phyloP scores from a whole-genome alignment of 2,888 invertebrate genomes.

The Chalcosyrphus nemorum region DNA sequence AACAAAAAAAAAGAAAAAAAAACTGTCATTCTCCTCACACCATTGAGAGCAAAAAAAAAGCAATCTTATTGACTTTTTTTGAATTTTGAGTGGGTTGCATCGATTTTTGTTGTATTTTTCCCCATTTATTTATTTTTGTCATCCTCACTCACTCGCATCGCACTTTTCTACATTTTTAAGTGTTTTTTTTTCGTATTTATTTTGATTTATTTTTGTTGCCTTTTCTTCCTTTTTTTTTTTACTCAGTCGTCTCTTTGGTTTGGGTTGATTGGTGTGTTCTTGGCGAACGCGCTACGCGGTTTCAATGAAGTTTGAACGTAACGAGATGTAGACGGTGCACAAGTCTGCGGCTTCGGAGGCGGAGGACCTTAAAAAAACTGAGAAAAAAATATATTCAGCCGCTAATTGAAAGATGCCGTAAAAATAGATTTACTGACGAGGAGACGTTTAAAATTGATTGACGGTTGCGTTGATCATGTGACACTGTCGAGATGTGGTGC shows the following conservation, averaged over 20 bases:
- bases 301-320: not conserved
- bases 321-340: not conserved
- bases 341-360: not conserved
- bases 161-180: not conserved
- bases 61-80: conserved; percentile 35
- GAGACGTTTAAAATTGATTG: conserved; percentile 62
- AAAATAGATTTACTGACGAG: conserved; percentile 47
- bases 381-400: conserved; percentile 12
- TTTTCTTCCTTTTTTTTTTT: not conserved
- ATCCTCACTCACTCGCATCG: not conserved
- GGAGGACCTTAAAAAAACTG: conserved; percentile 14
- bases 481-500: conserved; percentile 17
- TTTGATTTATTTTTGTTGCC: not conserved
- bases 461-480: conserved; percentile 54
- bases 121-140: conserved; percentile 5
- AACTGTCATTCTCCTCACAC: conserved; percentile 17
- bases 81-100: conserved; percentile 15
- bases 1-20: not conserved
- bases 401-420: conserved; percentile 71
- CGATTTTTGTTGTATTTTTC: not conserved
- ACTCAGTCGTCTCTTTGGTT: conserved; percentile 4
- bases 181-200: conserved; percentile 15
- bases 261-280: not conserved
- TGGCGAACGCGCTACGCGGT: not conserved
- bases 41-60: conserved; percentile 12